Evolutionary conservation across 2,888 invertebrate species (phyloP).

Genomic region (Netelia inedita): DNA sequence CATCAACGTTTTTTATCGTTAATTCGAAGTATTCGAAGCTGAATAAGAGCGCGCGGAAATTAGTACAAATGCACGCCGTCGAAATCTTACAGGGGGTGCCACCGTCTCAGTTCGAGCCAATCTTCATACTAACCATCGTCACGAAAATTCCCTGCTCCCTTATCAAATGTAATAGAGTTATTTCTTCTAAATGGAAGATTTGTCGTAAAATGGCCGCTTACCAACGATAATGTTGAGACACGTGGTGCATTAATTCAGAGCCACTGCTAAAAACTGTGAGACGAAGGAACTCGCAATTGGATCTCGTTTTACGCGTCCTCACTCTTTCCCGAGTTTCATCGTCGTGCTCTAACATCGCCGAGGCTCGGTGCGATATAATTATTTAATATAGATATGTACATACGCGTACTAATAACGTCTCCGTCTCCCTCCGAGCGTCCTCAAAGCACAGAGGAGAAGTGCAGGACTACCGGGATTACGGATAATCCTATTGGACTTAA

Average conservation of each 20-base stretch:
- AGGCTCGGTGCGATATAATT: constrained; percentile 1
- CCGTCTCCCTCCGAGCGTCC: neutral
- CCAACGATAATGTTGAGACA: constrained; percentile 72
- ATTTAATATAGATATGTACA: constrained; percentile 19
- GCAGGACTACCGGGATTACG: constrained; percentile 80
- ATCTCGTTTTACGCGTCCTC: constrained; percentile 68
- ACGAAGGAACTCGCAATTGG: constrained; percentile 55
- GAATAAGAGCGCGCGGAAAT: no score
- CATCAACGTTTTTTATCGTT: no score
- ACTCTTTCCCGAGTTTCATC: constrained; percentile 54
- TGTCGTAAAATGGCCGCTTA: constrained; percentile 8
- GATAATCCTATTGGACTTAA: constrained; percentile 83
- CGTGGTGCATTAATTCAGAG: constrained; percentile 75
- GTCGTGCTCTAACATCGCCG: constrained; percentile 3
- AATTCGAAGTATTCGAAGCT: no score
- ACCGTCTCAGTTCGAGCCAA: no score
- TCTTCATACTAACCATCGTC: no score
- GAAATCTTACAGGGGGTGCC: no score
- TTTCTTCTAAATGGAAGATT: neutral
- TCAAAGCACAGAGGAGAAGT: constrained; percentile 64
- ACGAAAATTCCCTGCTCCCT: neutral
- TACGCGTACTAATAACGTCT: neutral
- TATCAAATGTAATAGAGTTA: neutral
- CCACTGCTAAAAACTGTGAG: constrained; percentile 52
- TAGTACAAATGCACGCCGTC: no score